Conservation (phyloP, 2,888 invertebrate genomes). For the Congeria kusceri region DNA sequence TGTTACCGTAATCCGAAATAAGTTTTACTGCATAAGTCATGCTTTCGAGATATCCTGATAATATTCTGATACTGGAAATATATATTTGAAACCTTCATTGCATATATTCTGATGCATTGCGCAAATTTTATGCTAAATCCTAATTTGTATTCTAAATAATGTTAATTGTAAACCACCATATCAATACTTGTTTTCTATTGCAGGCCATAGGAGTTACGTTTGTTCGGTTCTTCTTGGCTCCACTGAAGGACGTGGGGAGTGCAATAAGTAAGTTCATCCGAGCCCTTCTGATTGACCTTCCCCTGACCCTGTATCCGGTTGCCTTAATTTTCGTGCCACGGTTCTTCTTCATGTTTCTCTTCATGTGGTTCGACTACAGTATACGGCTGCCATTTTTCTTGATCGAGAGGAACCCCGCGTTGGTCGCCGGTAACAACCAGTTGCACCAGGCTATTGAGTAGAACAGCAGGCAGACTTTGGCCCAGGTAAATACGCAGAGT, state of each 20-base stretch:
- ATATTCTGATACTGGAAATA: too few relatives aligned
- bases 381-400: slow-evolving; percentile 68
- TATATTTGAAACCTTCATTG: too few relatives aligned
- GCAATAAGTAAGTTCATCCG: slow-evolving; percentile 69
- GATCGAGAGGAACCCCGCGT: slow-evolving; percentile 57
- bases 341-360: slow-evolving; percentile 66
- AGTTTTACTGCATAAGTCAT: too few relatives aligned
- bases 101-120: too few relatives aligned
- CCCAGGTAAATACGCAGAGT: slow-evolving; percentile 63
- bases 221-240: slow-evolving; percentile 74
- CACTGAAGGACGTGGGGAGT: slow-evolving; percentile 73
- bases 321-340: slow-evolving; percentile 59
- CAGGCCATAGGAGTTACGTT: slow-evolving; percentile 77
- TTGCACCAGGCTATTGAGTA: slow-evolving; percentile 59
- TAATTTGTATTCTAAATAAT: too few relatives aligned
- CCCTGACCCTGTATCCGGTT: slow-evolving; percentile 71
- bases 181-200: slow-evolving; percentile 37
- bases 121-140: too few relatives aligned
- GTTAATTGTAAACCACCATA: too few relatives aligned
- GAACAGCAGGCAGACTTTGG: slow-evolving; percentile 47
- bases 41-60: too few relatives aligned
- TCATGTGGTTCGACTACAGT: slow-evolving; percentile 73
- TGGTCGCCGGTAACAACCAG: slow-evolving; percentile 43
- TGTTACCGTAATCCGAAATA: too few relatives aligned
- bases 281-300: slow-evolving; percentile 70